These are phyloP conservation scores for Glareola pratincola DNA, from an alignment of 2,113 vertebrate genomes.

Conservation along the genomic window DNA sequence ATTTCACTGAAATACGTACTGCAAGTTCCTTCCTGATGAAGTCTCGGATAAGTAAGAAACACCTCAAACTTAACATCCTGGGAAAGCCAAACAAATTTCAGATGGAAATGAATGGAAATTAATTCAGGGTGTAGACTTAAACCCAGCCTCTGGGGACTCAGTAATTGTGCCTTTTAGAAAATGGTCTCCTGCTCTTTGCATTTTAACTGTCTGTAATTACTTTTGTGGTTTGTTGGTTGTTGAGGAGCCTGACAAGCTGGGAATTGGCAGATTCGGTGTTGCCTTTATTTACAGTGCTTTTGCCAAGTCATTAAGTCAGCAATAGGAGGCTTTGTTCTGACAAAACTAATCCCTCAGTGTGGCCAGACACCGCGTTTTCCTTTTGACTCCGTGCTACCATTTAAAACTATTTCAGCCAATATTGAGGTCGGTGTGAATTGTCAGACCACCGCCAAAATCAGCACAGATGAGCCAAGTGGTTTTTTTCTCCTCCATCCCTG, in stretches of 20 bases:
- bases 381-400: neutral
- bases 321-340: neutral
- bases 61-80: neutral
- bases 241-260: constrained; percentile 10
- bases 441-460: neutral
- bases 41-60: constrained; percentile 2
- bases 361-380: neutral
- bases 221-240: constrained; percentile 23
- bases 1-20: neutral
- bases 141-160: constrained; percentile 26
- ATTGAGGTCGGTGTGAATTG: neutral
- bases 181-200: neutral
- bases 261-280: constrained; percentile 22
- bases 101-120: constrained; percentile 42
- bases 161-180: constrained; percentile 39
- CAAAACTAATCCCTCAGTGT: neutral
- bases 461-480: neutral
- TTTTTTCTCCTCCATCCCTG: neutral
- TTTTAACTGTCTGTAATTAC: constrained; percentile 52
- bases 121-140: constrained; percentile 10
- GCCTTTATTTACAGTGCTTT: constrained; percentile 27
- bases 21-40: neutral
- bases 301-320: constrained; percentile 30
- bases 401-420: neutral
- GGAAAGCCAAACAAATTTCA: constrained; percentile 13